Base-by-base conservation (phyloP, 2,888 invertebrate species). In the Heliconius hortense region DNA sequence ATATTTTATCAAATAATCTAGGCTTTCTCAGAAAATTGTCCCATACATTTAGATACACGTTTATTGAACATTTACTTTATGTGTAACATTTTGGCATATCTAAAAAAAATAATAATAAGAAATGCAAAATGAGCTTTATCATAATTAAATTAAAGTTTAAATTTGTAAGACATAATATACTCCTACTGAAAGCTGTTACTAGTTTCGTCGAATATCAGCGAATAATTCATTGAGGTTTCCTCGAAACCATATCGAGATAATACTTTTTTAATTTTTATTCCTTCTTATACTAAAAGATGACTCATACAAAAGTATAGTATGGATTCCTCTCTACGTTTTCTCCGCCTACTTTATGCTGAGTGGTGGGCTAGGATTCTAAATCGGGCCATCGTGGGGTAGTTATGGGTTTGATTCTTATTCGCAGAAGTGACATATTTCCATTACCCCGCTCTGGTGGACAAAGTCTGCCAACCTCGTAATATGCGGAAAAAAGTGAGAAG, bases 11-110 rank as follows among this genome's bases (percentile, higher is more conserved):
- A 24, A 21, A 66, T 7, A 39, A 66, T 39, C 15, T 66, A 64
- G 64, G 39, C 7, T n/a, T 66, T 66, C 64, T 24, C 15, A 39
- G 64, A 66, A 66, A 31, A 35, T 13, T 24, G 31, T 64, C 64
- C 5, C 64, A 66, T 39, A 39, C n/a, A 66, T 15, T 8, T n/a
- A 39, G 64, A 39, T 66, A 24, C 64, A 66, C 64, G 39, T 66
- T 66, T 39, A 66, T 24, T 24, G 39, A 39, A 39, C 64, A 66
- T 66, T 64, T 66, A 66, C 39, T 66, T 66, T 66, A 24, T 24
- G 15, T 26, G 18, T 31, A 39, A 39, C 39, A 39, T 24, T 39
- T 66, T 66, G 64, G 64, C 64, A 39, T 15, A 66, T 66, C 13
- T 39, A 39, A 66, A 35, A 35, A 35, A 10, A 1, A 39, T 24